These are phyloP conservation scores for Rallus limicola DNA, from an alignment of 2,113 vertebrate species.

Conservation along the genomic window DNA sequence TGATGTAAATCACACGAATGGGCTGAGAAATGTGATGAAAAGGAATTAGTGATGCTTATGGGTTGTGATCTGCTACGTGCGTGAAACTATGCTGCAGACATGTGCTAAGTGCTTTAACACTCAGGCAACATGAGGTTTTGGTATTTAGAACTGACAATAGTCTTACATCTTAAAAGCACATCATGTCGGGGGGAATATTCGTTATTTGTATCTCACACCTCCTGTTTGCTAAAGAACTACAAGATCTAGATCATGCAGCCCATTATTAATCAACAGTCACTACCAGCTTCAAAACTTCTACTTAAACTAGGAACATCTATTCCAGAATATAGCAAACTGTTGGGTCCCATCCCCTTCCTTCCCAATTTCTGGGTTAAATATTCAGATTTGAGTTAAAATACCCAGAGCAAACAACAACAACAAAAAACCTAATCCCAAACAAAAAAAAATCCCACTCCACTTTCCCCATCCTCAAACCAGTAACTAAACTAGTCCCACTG, in stretches of 20 bases:
- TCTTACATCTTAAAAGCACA: neutral
- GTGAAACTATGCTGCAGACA: neutral
- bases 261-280: neutral
- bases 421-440: neutral
- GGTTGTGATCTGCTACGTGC: neutral
- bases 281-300: neutral
- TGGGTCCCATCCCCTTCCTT: neutral
- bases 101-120: neutral
- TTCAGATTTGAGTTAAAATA: neutral
- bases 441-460: neutral
- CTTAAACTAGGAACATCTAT: neutral
- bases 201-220: neutral
- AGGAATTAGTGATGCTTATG: neutral
- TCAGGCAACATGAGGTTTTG: neutral
- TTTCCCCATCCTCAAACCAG: neutral
- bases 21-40: neutral
- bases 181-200: neutral
- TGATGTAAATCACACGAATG: neutral
- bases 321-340: neutral
- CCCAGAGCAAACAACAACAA: too few relatives aligned
- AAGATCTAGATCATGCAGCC: accelerated
- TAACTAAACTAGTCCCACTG: neutral
- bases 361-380: neutral
- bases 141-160: neutral
- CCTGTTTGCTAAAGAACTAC: neutral